phyloP scores from a whole-genome alignment of 1,140 invertebrate species.

The Phenacoccus solenopsis region DNA sequence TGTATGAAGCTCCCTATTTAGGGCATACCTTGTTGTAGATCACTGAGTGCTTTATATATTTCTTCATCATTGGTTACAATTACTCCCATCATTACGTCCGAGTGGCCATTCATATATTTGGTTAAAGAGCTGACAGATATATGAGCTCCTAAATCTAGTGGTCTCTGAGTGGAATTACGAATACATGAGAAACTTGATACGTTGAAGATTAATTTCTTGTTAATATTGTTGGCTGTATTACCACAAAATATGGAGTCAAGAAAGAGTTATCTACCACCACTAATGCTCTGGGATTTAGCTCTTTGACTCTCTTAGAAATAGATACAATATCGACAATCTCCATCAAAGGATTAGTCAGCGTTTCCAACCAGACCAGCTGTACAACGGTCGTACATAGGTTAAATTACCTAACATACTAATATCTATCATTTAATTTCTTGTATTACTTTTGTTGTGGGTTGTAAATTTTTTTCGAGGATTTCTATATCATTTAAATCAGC shows the following conservation, averaged over 20 bases:
- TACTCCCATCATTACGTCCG: constrained; percentile 93
- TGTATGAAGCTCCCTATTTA: background rate
- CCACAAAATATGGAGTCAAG: constrained; percentile 83
- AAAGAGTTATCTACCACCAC: constrained; percentile 96
- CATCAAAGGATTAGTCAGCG: constrained; percentile 89
- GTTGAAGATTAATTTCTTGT: too few relatives aligned
- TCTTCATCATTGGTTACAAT: constrained; percentile 59
- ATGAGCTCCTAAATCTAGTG: constrained; percentile 82
- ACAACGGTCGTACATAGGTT: constrained; percentile 27
- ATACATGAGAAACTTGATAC: too few relatives aligned
- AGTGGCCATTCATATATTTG: constrained; percentile 98
- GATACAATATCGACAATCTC: constrained; percentile 81
- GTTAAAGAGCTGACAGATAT: constrained; percentile 85
- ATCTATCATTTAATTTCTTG: too few relatives aligned
- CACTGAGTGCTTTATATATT: constrained; percentile 57
- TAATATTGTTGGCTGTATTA: constrained; percentile 25
- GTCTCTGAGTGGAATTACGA: too few relatives aligned
- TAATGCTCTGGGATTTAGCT: constrained; percentile 50
- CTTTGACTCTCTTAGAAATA: constrained; percentile 49
- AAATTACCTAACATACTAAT: too few relatives aligned
- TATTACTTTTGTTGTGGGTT: constrained; percentile 71
- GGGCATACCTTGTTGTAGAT: constrained; percentile 74
- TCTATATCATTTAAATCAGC: constrained; percentile 61
- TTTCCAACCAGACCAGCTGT: constrained; percentile 91
- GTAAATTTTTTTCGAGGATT: constrained; percentile 54